Base-by-base conservation (phyloP, 2,888 invertebrate genomes). In the Cephus rjabovi region DNA sequence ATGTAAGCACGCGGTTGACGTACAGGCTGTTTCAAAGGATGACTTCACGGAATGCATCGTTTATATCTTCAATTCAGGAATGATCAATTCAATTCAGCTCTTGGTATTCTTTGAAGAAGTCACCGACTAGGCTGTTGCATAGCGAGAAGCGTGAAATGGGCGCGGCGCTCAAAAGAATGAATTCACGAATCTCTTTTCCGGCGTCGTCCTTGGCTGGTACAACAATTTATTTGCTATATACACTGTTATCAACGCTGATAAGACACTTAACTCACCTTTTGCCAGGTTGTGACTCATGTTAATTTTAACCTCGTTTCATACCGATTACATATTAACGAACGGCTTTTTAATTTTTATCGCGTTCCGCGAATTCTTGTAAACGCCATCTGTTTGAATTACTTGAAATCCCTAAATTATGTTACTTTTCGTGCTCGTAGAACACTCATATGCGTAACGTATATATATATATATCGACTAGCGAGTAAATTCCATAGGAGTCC, bases 251-350 rank as follows among this genome's bases (percentile, higher is more conserved):
- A 75, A 9, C 40, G 30, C 11, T 56, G 81, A 81, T 81, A 81
- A 81, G 74, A 30, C 34, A 75, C 9, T 35, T 69, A 71, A 40
- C 37, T 78, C 75, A 76, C 78, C 76, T 78, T 76, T 56, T 76
- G 71, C 68, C 76, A 68, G 56, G 71, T 23, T 77, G 71, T 81
- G 82, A 81, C 78, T 83, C 81, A 81, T 68, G 77, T 34, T 80
- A 79, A 81, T 82, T 83, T 81, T 76, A 82, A 81, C 73, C 73
- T 35, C 69, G 76, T 78, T 79, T 69, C 74, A 15, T 70, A 77
- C 56, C 75, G 74, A 34, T 79, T 76, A 74, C 74, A 75, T 76
- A 34, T 34, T 71, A 33, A 71, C 71, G 74, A 74, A 68, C 37
- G 74, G 34, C 35, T 76, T 35, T 70, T 56, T 23, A 75, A 40